phyloP scores from a whole-genome alignment of 2,797 vertebrate species.

The Pipistrellus pipistrellus region DNA sequence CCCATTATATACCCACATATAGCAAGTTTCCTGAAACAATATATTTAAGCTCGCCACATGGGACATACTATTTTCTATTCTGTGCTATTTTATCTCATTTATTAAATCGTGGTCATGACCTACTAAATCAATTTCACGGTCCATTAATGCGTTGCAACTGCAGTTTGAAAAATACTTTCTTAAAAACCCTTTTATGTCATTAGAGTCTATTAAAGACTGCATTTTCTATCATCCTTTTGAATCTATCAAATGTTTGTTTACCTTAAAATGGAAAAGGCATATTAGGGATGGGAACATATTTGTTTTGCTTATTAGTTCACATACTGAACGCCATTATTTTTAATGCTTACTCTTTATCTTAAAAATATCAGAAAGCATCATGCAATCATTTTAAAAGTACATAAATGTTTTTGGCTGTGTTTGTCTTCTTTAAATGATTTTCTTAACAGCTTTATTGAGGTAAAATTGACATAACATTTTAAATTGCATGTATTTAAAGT shows the following conservation, averaged over 20 bases:
- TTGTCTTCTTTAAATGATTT: slow-evolving; percentile 8
- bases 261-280: slow-evolving; percentile 31
- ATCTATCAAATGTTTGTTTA: not conserved
- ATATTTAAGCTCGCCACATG: not conserved
- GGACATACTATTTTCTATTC: not conserved
- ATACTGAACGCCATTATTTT: not conserved
- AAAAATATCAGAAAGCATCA: not conserved
- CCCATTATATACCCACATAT: not conserved
- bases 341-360: not conserved
- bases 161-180: slow-evolving; percentile 26
- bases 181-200: not conserved
- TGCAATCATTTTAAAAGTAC: slow-evolving; percentile 34
- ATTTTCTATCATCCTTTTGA: not conserved
- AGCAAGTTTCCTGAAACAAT: slow-evolving; percentile 8
- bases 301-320: not conserved
- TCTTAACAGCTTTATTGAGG: not conserved
- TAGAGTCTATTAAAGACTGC: not conserved
- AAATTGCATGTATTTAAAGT: not conserved
- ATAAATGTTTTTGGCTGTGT: not conserved
- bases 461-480: not conserved
- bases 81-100: not conserved
- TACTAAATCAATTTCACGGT: not conserved
- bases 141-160: not conserved
- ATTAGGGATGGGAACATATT: not conserved
- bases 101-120: not conserved